Conservation (phyloP, 2,888 invertebrate genomes). For the Ryuthela nishihirai region DNA sequence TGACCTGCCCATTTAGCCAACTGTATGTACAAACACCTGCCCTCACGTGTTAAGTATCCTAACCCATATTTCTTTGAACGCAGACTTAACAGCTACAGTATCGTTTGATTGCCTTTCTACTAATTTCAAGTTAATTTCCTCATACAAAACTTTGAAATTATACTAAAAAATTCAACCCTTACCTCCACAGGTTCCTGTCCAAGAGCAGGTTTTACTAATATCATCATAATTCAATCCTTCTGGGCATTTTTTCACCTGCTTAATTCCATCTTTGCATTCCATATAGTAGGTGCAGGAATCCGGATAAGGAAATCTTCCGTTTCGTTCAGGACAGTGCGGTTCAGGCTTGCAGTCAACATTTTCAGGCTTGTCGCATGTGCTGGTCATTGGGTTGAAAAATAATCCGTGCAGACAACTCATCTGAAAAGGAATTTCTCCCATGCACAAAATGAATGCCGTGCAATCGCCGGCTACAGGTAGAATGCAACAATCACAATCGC, state of each 20-base stretch:
- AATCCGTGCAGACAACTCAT: constrained; percentile 13
- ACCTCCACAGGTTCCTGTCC: constrained; percentile 9
- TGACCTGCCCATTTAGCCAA: too few species aligned
- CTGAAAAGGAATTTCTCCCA: not conserved
- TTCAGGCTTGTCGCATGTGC: constrained; percentile 21
- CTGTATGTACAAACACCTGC: too few species aligned
- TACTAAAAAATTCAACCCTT: not conserved
- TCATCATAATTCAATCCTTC: constrained; percentile 9
- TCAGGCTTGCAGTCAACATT: constrained; percentile 15
- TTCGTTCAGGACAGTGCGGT: not conserved
- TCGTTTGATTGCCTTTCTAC: too few species aligned
- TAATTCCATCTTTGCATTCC: not conserved
- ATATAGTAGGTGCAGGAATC: constrained; percentile 12
- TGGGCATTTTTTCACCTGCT: constrained; percentile 6
- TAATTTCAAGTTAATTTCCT: too few species aligned
- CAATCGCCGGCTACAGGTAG: constrained; percentile 11
- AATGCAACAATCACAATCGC: constrained; percentile 19
- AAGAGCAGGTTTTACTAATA: not conserved
- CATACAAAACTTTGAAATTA: too few species aligned
- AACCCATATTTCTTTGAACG: too few species aligned
- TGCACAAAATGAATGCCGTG: constrained; percentile 17
- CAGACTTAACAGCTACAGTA: too few species aligned
- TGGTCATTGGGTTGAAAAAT: constrained; percentile 18
- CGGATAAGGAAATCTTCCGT: constrained; percentile 6
- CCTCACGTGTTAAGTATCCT: too few species aligned